phyloP scores from a whole-genome alignment of 2,888 invertebrate species.

The Drosophila greeni region DNA sequence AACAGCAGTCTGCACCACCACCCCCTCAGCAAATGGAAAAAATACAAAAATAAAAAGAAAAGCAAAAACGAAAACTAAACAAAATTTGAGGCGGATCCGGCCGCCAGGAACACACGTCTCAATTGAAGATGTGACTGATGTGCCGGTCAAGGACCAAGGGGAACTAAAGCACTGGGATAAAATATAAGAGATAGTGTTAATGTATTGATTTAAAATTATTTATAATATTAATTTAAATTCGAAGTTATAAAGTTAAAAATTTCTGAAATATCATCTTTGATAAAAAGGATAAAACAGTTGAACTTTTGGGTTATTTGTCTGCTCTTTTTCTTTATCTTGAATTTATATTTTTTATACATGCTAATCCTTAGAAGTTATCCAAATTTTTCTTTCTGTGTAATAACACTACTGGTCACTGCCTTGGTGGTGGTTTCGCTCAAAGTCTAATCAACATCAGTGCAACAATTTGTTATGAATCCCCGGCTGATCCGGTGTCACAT shows the following conservation, averaged over 20 bases:
- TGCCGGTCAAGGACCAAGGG: conserved; percentile 34
- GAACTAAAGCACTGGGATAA: conserved; percentile 21
- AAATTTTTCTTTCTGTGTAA: background rate
- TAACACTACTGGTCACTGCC: conserved; percentile 20
- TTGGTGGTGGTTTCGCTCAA: conserved; percentile 26
- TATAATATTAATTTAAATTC: background rate
- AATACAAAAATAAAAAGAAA: conserved; percentile 6
- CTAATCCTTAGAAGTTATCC: background rate
- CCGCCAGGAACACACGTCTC: conserved; percentile 42
- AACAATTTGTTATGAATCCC: conserved; percentile 66
- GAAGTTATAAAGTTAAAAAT: background rate
- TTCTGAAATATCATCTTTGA: no score
- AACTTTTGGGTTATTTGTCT: background rate
- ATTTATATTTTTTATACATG: no score
- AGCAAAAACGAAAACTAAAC: conserved; percentile 36
- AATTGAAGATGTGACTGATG: conserved; percentile 53
- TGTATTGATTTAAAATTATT: background rate
- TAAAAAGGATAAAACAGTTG: background rate
- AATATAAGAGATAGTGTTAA: background rate
- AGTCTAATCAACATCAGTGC: conserved; percentile 62
- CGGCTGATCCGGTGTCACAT: conserved; percentile 49
- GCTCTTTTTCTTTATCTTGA: background rate
- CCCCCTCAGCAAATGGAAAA: background rate
- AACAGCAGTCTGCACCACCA: conserved; percentile 44
- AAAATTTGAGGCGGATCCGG: conserved; percentile 34